Percentiles rank a stretch among this genome's conserved stretches.
Conservation (phyloP, 2,797 vertebrate species). For the Gobionotothen gibberifrons region DNA sequence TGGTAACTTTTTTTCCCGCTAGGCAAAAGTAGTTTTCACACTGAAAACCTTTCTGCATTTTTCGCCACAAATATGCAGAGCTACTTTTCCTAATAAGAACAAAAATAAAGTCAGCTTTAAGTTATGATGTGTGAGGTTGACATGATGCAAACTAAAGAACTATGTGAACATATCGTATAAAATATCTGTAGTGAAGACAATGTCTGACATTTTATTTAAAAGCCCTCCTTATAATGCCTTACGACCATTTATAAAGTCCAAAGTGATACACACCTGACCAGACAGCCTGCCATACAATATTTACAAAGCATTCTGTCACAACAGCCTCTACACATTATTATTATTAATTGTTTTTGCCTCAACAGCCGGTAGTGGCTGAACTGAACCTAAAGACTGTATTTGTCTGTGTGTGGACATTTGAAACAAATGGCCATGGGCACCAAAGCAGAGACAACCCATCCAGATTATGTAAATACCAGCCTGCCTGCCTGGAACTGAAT, state of each 20-base stretch:
- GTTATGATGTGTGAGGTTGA: background rate
- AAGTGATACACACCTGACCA: slow-evolving; percentile 25
- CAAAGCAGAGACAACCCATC: slow-evolving; percentile 73
- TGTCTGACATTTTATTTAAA: background rate
- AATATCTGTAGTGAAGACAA: background rate
- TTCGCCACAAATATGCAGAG: background rate
- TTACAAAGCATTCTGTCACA: slow-evolving; percentile 4
- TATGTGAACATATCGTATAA: background rate
- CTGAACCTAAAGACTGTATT: slow-evolving; percentile 61
- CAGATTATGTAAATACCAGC: slow-evolving; percentile 83
- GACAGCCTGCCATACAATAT: slow-evolving; percentile 9
- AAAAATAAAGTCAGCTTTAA: background rate
- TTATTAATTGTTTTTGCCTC: background rate
- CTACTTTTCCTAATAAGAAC: background rate
- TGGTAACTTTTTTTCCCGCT: slow-evolving; percentile 21
- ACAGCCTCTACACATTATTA: slow-evolving; percentile 27
- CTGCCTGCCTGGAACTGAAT: slow-evolving; percentile 76
- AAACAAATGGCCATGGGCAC: slow-evolving; percentile 75
- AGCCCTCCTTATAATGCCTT: background rate
- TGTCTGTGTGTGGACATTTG: slow-evolving; percentile 75
- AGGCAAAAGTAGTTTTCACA: slow-evolving; percentile 1
- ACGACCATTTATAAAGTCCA: slow-evolving; percentile 12
- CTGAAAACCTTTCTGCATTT: background rate
- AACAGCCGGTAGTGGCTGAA: slow-evolving; percentile 48
- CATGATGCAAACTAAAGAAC: background rate